Conservation (phyloP, 2,888 invertebrate species). For the Drosophila lutescens region DNA sequence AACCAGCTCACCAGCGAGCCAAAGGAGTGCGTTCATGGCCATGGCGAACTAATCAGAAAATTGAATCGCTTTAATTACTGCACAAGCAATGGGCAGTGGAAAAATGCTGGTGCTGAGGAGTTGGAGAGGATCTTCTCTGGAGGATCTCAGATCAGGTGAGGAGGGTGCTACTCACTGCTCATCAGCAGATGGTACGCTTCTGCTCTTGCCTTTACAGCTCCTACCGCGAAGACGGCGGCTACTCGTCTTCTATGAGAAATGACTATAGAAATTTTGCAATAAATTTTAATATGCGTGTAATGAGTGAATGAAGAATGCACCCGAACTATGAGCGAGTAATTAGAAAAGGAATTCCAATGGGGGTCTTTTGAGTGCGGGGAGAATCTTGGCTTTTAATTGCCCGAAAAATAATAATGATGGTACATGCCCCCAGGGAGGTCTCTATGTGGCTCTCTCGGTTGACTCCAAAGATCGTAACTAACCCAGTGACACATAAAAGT, state of each 20-base stretch:
- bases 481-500: slow-evolving; percentile 77
- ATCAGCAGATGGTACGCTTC: slow-evolving; percentile 39
- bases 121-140: slow-evolving; percentile 4
- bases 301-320: slow-evolving; percentile 73
- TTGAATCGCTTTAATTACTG: slow-evolving; percentile 84
- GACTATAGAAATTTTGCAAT: slow-evolving; percentile 75
- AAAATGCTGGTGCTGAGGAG: slow-evolving; percentile 6
- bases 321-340: slow-evolving; percentile 51
- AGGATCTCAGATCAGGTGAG: slow-evolving; percentile 27
- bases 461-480: slow-evolving; percentile 33
- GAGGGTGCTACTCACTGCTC: slow-evolving; percentile 24
- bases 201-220: slow-evolving; percentile 24
- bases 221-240: slow-evolving; percentile 47
- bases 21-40: slow-evolving; percentile 66
- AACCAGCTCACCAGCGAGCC: neutral
- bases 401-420: slow-evolving; percentile 19
- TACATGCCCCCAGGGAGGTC: slow-evolving; percentile 14
- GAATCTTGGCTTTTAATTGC: slow-evolving; percentile 17
- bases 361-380: neutral
- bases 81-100: slow-evolving; percentile 78
- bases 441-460: neutral
- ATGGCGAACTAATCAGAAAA: slow-evolving; percentile 83
- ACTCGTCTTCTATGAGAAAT: slow-evolving; percentile 77
- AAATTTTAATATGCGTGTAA: slow-evolving; percentile 81
- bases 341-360: slow-evolving; percentile 65